Evolutionary conservation across 2,797 vertebrate genomes (phyloP).

Genomic region (Cottoperca gobio): DNA sequence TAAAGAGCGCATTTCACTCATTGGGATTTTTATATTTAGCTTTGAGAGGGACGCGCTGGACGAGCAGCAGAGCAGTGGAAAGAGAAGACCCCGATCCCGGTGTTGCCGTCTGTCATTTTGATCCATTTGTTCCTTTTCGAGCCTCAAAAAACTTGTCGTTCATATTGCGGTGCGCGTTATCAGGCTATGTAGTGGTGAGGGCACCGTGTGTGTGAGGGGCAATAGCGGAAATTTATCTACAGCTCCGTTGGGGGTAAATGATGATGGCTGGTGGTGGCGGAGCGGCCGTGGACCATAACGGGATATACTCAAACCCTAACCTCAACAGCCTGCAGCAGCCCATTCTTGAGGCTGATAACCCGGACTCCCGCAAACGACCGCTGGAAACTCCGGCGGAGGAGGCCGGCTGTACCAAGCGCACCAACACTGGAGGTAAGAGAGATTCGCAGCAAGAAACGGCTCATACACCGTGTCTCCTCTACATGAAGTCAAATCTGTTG

Average conservation of each 20-base stretch:
- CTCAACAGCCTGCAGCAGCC: slow-evolving; percentile 82
- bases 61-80: slow-evolving; percentile 37
- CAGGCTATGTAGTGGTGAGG: slow-evolving; percentile 62
- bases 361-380: slow-evolving; percentile 91
- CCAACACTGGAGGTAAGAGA: slow-evolving; percentile 91
- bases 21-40: slow-evolving; percentile 79
- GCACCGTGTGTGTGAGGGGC: slow-evolving; percentile 44
- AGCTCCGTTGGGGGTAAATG: slow-evolving; percentile 78
- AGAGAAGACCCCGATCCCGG: slow-evolving; percentile 55
- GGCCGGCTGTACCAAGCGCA: slow-evolving; percentile 91
- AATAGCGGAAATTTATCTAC: slow-evolving; percentile 68
- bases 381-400: slow-evolving; percentile 92
- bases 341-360: slow-evolving; percentile 88
- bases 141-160: slow-evolving; percentile 63
- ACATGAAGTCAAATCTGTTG: slow-evolving; percentile 19
- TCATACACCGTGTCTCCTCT: slow-evolving; percentile 35
- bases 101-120: slow-evolving; percentile 63
- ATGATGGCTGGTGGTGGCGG: slow-evolving; percentile 87
- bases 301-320: slow-evolving; percentile 85
- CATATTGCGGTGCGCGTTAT: slow-evolving; percentile 44
- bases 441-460: neutral
- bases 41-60: slow-evolving; percentile 47
- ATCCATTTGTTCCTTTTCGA: slow-evolving; percentile 40
- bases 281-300: slow-evolving; percentile 89
- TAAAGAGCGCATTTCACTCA: slow-evolving; percentile 77